Evolutionary conservation across 2,888 invertebrate genomes (phyloP), one percentile per base, ranked within the genome.

Genomic region (Folsomia manolachei): DNA sequence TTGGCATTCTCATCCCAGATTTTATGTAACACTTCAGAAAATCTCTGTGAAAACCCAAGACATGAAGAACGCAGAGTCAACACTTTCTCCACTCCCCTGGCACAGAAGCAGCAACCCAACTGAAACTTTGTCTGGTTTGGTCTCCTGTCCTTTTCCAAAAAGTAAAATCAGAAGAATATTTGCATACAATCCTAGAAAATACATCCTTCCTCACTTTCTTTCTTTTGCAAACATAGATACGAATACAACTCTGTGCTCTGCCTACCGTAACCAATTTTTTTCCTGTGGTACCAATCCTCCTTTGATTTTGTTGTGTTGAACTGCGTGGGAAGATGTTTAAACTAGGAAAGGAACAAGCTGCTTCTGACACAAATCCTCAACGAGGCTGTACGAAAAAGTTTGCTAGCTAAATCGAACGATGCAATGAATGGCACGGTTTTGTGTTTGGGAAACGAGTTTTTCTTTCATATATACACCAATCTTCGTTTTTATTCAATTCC

Each of bases 1-100:
- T n/a, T n/a, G n/a, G n/a, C n/a, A n/a, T n/a, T n/a, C n/a, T 4
- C 56, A 56, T 21, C n/a, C 56, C n/a, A n/a, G 56, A 56, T 56
- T 56, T 56, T 56, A 21, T n/a, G 21, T 56, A 56, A n/a, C 56
- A 56, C 56, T 56, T 56, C 56, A 56, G 21, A n/a, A n/a, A n/a
- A n/a, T n/a, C n/a, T n/a, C n/a, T n/a, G n/a, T n/a, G n/a, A n/a
- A n/a, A n/a, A n/a, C 18, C 19, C 56, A 18, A 56, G 56, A 56
- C 9, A 56, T 56, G 56, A 21, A 51, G 21, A 21, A 56, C 7
- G 21, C 56, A 56, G 56, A 56, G 56, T 56, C 56, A 56, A 56
- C 56, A 56, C 56, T 56, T 56, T 7, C 56, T 56, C 11, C 56
- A 7, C 7, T 19, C 56, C 56, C 14, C 14, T 39, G 7, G n/a